Percentiles rank a stretch among this genome's conserved stretches.
phyloP scores from a whole-genome alignment of 1,140 invertebrate genomes.

The Drosophila paulistorum region DNA sequence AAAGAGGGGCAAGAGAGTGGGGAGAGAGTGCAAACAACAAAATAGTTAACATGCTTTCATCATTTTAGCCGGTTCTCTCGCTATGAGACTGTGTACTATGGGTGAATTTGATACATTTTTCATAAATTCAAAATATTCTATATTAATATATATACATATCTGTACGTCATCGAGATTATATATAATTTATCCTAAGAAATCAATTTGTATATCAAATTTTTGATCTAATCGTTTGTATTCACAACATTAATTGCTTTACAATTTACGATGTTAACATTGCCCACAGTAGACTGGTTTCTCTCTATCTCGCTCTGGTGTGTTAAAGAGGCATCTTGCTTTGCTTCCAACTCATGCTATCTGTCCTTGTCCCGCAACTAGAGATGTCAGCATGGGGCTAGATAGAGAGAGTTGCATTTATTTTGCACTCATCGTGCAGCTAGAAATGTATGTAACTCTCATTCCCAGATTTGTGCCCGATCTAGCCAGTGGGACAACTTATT shows the following conservation, averaged over 20 bases:
- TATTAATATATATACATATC: too few relatives aligned
- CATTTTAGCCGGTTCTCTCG: conserved; percentile 14
- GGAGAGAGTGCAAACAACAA: background rate
- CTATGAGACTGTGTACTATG: too few relatives aligned
- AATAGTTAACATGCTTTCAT: background rate
- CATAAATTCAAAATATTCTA: too few relatives aligned
- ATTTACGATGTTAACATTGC: too few relatives aligned
- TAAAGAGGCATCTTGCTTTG: background rate
- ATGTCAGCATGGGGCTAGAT: background rate
- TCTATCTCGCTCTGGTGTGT: conserved; percentile 24
- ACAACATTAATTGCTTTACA: too few relatives aligned
- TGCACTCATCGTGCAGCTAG: conserved; percentile 35
- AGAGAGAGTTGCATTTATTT: conserved; percentile 1
- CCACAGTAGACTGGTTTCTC: background rate
- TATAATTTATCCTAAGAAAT: too few relatives aligned
- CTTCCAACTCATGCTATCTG: background rate
- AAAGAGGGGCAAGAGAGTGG: background rate
- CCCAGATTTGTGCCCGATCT: background rate
- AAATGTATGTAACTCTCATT: conserved; percentile 6
- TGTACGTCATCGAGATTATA: too few relatives aligned
- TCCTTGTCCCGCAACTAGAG: background rate
- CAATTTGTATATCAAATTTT: too few relatives aligned
- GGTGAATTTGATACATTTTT: too few relatives aligned
- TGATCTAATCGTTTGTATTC: too few relatives aligned
- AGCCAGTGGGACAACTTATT: background rate